Evolutionary conservation across 2,797 vertebrate genomes (phyloP), one percentile per base, ranked within the genome.

Genomic region (Triplophysa yarkandensis): DNA sequence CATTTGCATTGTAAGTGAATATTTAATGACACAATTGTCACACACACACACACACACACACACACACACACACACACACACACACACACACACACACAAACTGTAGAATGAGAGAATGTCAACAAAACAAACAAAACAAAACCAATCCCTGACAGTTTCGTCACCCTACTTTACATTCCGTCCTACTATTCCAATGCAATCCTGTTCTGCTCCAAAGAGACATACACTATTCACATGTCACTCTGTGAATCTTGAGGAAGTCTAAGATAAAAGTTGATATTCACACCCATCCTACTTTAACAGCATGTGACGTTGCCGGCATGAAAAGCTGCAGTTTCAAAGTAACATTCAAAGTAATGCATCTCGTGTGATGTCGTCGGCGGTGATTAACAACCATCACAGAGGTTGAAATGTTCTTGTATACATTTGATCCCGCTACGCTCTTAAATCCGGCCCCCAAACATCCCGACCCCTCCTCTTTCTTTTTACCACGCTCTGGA

Each of bases 1-100:
- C 2, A 8, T 54, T 79, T 86, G 81, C 1, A 46, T 80, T 85
- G 83, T 80, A 79, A 55, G 86, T 89, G 84, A 88, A 91, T 90
- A 87, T 83, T 82, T 86, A 87, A 89, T 86, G 79, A 57, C 66
- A 68, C 79, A 52, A 27, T n/a, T n/a, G n/a, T n/a, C n/a, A n/a
- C n/a, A n/a, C n/a, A n/a, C n/a, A n/a, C n/a, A n/a, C n/a, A n/a
- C n/a, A n/a, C n/a, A n/a, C n/a, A 78, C 39, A 36, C 80, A 78
- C 64, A 14, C 39, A 16, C 62, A 19, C 30, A 28, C 43, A 78
- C 39, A 74, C 23, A 14, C 58, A 39, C 39, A 58, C 34, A 63
- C 58, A n/a, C 66, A 39, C 48, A 44, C 32, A 52, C 57, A 74
- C 46, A 46, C 52, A 67, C 48, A 52, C 54, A 62, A 23, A 46